phyloP scores from a whole-genome alignment of 2,888 invertebrate genomes.

The Anthrax anthrax region DNA sequence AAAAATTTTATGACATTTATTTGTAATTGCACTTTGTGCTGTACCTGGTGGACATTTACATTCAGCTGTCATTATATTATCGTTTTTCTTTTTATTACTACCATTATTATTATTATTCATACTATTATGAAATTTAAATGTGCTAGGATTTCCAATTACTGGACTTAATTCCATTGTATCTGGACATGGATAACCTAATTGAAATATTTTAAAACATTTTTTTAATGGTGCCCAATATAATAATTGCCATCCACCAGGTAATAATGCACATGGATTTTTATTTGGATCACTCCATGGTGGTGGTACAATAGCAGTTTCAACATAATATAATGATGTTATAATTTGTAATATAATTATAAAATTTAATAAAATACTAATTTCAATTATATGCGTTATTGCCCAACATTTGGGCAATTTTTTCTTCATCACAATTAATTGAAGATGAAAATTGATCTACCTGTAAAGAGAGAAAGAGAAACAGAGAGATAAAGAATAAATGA shows the following conservation, averaged over 20 bases:
- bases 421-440: slow-evolving; percentile 3
- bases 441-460: too few relatives aligned
- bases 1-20: slow-evolving; percentile 59
- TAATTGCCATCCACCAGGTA: slow-evolving; percentile 72
- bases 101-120: background rate
- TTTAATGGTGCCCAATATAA: slow-evolving; percentile 72
- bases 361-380: background rate
- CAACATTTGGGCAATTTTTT: slow-evolving; percentile 2
- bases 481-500: background rate
- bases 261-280: slow-evolving; percentile 66
- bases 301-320: slow-evolving; percentile 45
- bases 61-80: slow-evolving; percentile 43
- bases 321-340: slow-evolving; percentile 14
- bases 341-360: slow-evolving; percentile 14
- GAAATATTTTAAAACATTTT: slow-evolving; percentile 76
- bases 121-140: background rate
- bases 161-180: slow-evolving; percentile 73
- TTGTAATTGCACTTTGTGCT: slow-evolving; percentile 52
- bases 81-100: background rate
- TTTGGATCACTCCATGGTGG: slow-evolving; percentile 77
- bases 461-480: background rate
- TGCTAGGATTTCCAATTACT: slow-evolving; percentile 22
- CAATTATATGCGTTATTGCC: background rate
- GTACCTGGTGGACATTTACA: slow-evolving; percentile 73
- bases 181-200: slow-evolving; percentile 68